phyloP scores from a whole-genome alignment of 2,888 invertebrate genomes.

The Monoplex corrugatus region DNA sequence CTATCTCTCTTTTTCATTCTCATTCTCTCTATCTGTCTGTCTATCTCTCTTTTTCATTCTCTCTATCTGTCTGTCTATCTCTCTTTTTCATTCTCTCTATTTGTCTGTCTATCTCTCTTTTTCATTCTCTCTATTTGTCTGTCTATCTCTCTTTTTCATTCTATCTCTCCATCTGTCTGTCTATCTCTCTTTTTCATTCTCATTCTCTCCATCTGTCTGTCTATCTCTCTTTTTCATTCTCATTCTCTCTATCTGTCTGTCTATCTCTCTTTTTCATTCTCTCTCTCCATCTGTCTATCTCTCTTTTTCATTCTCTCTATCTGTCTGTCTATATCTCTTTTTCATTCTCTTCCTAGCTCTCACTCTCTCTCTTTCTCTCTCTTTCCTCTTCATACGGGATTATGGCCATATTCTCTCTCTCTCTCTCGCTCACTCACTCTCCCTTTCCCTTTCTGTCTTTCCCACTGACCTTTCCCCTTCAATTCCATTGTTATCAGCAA shows the following conservation, averaged over 20 bases:
- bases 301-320: not conserved
- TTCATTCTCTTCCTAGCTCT: not conserved
- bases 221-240: not conserved
- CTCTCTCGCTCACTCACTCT: constrained; percentile 56
- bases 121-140: constrained; percentile 53
- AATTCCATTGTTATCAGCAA: too few species aligned
- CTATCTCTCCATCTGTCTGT: not conserved
- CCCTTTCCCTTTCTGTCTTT: not conserved
- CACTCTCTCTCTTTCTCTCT: constrained; percentile 43
- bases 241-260: too few species aligned
- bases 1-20: not conserved
- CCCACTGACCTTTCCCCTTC: too few species aligned
- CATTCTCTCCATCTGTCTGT: not conserved
- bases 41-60: not conserved
- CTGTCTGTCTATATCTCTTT: not conserved
- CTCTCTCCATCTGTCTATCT: not conserved
- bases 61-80: not conserved
- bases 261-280: too few species aligned
- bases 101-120: constrained; percentile 54
- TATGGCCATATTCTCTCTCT: constrained; percentile 59
- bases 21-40: constrained; percentile 49
- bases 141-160: not conserved
- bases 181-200: too few species aligned
- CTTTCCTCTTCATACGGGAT: not conserved
- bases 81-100: constrained; percentile 46